These are phyloP conservation scores for Exephanes ischioxanthus DNA, from an alignment of 2,888 invertebrate species.

Conservation along the genomic window DNA sequence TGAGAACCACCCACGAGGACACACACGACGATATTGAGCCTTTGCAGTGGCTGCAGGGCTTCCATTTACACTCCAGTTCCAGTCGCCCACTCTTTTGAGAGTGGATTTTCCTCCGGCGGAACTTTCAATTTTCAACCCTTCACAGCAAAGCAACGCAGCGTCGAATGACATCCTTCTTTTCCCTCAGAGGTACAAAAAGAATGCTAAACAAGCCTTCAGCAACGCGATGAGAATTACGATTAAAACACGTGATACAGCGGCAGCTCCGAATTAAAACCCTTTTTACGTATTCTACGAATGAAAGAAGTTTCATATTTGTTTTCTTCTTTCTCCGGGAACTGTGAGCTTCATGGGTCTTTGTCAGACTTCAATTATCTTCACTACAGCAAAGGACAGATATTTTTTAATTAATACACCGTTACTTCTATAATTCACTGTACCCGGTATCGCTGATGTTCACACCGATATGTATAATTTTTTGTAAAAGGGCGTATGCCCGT, in stretches of 20 bases:
- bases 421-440: not conserved
- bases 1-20: not conserved
- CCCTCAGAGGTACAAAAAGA: constrained; percentile 19
- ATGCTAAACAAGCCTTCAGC: not conserved
- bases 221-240: constrained; percentile 4
- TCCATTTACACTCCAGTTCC: constrained; percentile 12
- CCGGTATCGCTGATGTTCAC: too few relatives aligned
- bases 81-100: not conserved
- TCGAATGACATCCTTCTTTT: not conserved
- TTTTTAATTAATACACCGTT: not conserved
- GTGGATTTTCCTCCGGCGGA: constrained; percentile 1
- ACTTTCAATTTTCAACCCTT: constrained; percentile 13
- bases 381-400: not conserved
- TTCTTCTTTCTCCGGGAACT: not conserved
- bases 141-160: not conserved
- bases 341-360: not conserved
- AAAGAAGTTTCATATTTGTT: not conserved
- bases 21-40: constrained; percentile 11
- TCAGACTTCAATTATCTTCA: not conserved
- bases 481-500: too few relatives aligned
- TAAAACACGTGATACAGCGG: not conserved
- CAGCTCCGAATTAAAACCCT: not conserved
- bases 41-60: constrained; percentile 3
- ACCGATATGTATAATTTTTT: too few relatives aligned
- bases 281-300: not conserved